Conservation (phyloP, 2,797 vertebrate species). For the Anisognathus igniventris region DNA sequence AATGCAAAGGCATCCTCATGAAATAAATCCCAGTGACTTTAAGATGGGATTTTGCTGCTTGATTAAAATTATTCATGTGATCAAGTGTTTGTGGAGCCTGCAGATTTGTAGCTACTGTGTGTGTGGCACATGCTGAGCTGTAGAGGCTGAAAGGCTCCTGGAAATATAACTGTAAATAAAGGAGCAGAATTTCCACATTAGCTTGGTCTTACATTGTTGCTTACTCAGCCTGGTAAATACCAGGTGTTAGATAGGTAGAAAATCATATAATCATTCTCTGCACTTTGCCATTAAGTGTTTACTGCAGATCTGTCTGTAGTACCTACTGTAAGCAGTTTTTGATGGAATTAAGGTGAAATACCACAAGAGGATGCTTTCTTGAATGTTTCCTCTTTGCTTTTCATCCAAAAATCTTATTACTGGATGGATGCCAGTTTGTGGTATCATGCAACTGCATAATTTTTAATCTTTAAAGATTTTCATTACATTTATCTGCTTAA, state of each 20-base stretch:
- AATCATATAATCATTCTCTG: neutral
- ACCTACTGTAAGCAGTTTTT: neutral
- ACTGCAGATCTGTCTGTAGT: neutral
- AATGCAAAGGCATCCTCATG: neutral
- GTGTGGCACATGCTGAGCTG: neutral
- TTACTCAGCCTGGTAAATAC: neutral
- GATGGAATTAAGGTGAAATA: neutral
- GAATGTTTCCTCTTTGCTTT: neutral
- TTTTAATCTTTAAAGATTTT: neutral
- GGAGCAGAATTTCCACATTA: neutral
- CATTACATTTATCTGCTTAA: neutral
- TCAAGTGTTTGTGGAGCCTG: neutral
- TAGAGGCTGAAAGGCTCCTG: neutral
- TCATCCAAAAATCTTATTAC: neutral
- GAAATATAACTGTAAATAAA: neutral
- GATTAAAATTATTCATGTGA: slow-evolving; percentile 1
- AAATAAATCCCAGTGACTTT: slow-evolving; percentile 4
- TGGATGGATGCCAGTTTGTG: neutral
- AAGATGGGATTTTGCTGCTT: neutral
- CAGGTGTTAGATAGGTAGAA: neutral
- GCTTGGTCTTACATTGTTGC: neutral
- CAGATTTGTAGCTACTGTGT: neutral
- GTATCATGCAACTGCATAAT: neutral
- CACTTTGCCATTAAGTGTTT: neutral
- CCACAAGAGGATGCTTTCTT: neutral